Evolutionary conservation across 2,113 vertebrate genomes (phyloP), one percentile per base, ranked within the genome.

Genomic region (Pipa parva): DNA sequence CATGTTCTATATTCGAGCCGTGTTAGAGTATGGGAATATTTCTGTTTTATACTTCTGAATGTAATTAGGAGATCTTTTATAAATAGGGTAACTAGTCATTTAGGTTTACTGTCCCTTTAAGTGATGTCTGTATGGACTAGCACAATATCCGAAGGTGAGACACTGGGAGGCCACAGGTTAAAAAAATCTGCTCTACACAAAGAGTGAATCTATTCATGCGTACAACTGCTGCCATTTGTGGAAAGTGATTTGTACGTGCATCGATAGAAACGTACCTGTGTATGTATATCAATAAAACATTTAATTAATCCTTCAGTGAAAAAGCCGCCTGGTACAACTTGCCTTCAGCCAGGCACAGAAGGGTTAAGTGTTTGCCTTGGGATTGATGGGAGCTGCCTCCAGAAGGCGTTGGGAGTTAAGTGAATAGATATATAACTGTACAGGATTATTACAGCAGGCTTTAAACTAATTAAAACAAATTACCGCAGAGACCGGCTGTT

Each of bases 391-490:
- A 46, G 51, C 71, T 26, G 60, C 25, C 31, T 50, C 18, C 37
- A 29, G 28, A 64, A 62, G 46, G 70, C 59, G 51, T 54, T 18
- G 66, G 18, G 66, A 54, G 57, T 61, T 70, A 70, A 70, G 66
- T 70, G 66, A 70, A 70, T 70, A 70, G 66, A 70, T 70, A 70
- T 70, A 70, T 66, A 73, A 39, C 74, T 57, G 66, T 61, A 63
- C 62, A 57, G 71, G 72, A 59, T 73, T 72, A 75, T 75, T 75
- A 75, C 58, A 73, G 66, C 71, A 66, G 74, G 58, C 72, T 75
- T 72, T 73, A 73, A 73, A 62, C 72, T 72, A 72, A 72, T 74
- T 72, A 71, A 69, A 73, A 74, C 72, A 72, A 72, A 72, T 72
- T 64, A 76, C 72, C 55, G 59, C 68, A 28, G 62, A 69, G 56